Evolutionary conservation across 2,797 vertebrate genomes (phyloP).

Genomic region (Tarsius wallacei): DNA sequence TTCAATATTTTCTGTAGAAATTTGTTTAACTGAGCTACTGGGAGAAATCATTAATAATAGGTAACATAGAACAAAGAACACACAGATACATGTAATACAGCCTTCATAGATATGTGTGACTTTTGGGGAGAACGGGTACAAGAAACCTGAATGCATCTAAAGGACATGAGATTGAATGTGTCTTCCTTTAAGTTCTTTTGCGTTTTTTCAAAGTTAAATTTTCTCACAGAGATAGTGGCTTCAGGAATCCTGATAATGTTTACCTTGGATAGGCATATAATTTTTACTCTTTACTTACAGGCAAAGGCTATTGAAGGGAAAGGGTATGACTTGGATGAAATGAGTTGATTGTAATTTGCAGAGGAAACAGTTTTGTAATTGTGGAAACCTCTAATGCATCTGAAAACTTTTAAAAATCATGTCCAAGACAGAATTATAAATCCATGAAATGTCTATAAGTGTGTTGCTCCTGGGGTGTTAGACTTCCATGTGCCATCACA

Average conservation of each 20-base stretch:
- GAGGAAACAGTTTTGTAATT: background rate
- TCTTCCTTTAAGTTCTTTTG: background rate
- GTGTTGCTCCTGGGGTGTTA: background rate
- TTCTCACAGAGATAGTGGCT: background rate
- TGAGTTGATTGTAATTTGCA: background rate
- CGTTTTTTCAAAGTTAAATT: constrained; percentile 23
- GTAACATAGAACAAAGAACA: background rate
- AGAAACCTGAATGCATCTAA: constrained; percentile 1
- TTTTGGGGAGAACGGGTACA: background rate
- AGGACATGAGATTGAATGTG: background rate
- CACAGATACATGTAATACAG: background rate
- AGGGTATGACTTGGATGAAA: background rate
- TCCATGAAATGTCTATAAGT: background rate
- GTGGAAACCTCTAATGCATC: background rate
- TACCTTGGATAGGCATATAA: background rate
- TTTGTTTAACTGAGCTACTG: background rate
- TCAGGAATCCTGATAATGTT: background rate
- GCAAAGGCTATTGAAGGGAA: background rate
- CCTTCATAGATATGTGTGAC: background rate
- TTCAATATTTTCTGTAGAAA: constrained; percentile 38
- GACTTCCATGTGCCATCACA: background rate
- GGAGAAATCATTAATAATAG: background rate
- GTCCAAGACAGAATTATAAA: constrained; percentile 32
- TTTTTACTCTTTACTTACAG: background rate
- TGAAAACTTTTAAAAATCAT: constrained; percentile 44